These are phyloP conservation scores for Gastracanthus pulcherrimus DNA, from an alignment of 2,888 invertebrate genomes.

Conservation along the genomic window DNA sequence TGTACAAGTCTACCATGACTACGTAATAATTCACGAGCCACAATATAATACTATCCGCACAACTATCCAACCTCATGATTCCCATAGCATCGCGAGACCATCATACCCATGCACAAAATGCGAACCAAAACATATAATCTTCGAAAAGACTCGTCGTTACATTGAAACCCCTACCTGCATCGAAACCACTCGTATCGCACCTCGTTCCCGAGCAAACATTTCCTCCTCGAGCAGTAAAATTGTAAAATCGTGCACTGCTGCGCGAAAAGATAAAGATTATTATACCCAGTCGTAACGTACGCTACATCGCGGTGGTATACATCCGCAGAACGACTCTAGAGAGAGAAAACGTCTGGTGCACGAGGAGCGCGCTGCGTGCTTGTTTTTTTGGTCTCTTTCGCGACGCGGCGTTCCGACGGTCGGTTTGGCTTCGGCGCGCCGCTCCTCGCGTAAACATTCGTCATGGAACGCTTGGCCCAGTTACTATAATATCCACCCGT, in stretches of 20 bases:
- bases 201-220: no score
- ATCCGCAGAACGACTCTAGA: not conserved
- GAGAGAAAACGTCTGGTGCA: slow-evolving; percentile 7
- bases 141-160: not conserved
- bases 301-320: not conserved
- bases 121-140: no score
- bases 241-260: slow-evolving; percentile 41
- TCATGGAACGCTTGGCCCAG: not conserved
- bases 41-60: no score
- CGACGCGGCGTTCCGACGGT: slow-evolving; percentile 5
- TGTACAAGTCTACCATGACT: no score
- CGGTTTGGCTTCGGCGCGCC: not conserved
- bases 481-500: not conserved
- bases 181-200: not conserved
- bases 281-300: not conserved
- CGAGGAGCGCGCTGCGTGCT: not conserved
- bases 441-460: no score
- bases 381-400: slow-evolving; percentile 1
- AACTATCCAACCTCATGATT: no score
- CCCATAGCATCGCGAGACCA: no score
- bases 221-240: slow-evolving; percentile 39
- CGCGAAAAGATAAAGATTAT: slow-evolving; percentile 16
- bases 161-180: no score
- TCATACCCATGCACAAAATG: no score
- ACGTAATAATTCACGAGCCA: no score